Evolutionary conservation across 1,140 invertebrate species (phyloP).

Genomic region (Akabosia matsudoensis): DNA sequence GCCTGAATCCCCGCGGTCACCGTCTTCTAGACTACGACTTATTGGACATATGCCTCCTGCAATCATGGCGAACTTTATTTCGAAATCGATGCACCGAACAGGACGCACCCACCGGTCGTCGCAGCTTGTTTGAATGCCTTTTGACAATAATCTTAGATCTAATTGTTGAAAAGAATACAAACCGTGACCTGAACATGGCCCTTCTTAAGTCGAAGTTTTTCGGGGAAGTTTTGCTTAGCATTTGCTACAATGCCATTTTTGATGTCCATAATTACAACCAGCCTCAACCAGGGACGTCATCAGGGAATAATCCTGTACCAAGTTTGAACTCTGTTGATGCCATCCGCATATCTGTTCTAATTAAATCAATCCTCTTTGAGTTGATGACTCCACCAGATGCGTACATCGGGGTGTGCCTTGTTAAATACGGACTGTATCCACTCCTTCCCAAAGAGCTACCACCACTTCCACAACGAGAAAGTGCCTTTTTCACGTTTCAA

Average conservation of each 20-base stretch:
- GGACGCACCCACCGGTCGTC: slow-evolving; percentile 35
- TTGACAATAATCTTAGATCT: slow-evolving; percentile 37
- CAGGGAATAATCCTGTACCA: background rate
- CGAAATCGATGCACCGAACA: slow-evolving; percentile 30
- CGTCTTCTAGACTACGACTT: slow-evolving; percentile 42
- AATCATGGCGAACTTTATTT: slow-evolving; percentile 37
- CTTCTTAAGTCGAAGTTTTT: slow-evolving; percentile 43
- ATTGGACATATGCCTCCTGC: slow-evolving; percentile 37
- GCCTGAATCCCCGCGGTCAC: slow-evolving; percentile 31
- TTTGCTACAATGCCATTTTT: slow-evolving; percentile 37
- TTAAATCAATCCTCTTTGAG: slow-evolving; percentile 43
- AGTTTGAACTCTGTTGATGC: slow-evolving; percentile 30
- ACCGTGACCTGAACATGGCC: slow-evolving; percentile 40
- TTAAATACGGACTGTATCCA: slow-evolving; percentile 42
- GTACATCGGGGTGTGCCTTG: slow-evolving; percentile 26
- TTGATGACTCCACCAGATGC: slow-evolving; percentile 46
- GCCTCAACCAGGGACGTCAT: slow-evolving; percentile 2
- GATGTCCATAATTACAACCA: slow-evolving; percentile 17
- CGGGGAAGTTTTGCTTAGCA: slow-evolving; percentile 33
- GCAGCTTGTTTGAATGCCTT: slow-evolving; percentile 41
- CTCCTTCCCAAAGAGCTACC: slow-evolving; percentile 41
- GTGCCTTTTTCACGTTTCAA: slow-evolving; percentile 40
- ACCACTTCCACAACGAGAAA: slow-evolving; percentile 36
- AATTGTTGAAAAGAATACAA: slow-evolving; percentile 34
- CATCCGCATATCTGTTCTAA: slow-evolving; percentile 28